These are phyloP conservation scores for Anthoscopus minutus DNA, from an alignment of 2,113 vertebrate species.

Conservation along the genomic window DNA sequence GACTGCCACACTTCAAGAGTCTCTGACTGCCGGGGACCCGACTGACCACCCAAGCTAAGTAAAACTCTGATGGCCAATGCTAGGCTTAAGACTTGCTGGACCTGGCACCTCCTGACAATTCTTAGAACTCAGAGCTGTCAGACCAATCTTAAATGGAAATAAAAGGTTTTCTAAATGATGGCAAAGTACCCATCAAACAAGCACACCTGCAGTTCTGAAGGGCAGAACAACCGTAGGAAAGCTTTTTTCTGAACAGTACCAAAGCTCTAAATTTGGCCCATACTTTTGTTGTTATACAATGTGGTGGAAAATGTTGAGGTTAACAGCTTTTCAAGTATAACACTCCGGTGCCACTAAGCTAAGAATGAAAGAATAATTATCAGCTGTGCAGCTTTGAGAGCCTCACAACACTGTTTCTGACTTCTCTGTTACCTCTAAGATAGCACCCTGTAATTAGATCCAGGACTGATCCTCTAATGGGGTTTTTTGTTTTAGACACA, in stretches of 20 bases:
- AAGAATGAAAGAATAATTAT: slow-evolving; percentile 33
- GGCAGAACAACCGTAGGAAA: neutral
- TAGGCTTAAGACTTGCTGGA: neutral
- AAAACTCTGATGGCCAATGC: neutral
- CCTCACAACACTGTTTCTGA: neutral
- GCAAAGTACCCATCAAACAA: neutral
- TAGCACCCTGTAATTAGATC: neutral
- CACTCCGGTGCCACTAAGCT: neutral
- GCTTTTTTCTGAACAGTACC: neutral
- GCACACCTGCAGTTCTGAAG: neutral
- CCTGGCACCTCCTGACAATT: neutral
- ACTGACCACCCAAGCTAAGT: neutral
- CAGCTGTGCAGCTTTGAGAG: neutral
- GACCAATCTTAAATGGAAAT: neutral
- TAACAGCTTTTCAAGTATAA: slow-evolving; percentile 28
- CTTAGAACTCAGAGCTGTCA: neutral
- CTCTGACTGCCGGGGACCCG: fast-evolving
- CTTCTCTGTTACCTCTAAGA: neutral
- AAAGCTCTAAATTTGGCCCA: slow-evolving; percentile 5
- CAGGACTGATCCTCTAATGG: neutral
- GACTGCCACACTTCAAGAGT: neutral
- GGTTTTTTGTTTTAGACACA: neutral
- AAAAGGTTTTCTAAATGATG: neutral
- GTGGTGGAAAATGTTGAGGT: neutral
- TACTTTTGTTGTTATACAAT: neutral